Base-by-base conservation (phyloP, 1,140 invertebrate genomes). In the Caenorhabditis briggsae region DNA sequence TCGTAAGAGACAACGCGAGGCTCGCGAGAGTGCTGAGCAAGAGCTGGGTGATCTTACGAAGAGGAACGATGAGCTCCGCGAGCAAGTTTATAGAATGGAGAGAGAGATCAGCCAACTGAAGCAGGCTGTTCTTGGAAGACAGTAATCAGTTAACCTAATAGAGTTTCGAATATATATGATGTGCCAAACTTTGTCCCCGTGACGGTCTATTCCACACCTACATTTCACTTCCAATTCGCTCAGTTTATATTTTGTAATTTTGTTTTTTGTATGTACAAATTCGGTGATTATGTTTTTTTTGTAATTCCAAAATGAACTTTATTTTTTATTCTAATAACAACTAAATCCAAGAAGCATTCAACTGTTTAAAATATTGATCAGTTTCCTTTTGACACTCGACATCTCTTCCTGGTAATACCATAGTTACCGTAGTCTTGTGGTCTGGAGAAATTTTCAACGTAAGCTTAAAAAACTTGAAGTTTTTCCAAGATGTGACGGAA, bases 1-100 rank as follows among this genome's bases (percentile, higher is more conserved):
- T 25, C 84, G 84, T 23, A 86, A 86, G 50, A 53, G 84, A 70
- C 84, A 86, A 86, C 61, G 84, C 7, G 84, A 86, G 25, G 61
- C 65, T 53, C 65, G 78, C 33, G 48, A 86, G 25, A 56, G 48
- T 41, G 84, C 65, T 8, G 78, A 78, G 50, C 48, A 56, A 18
- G 84, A 86, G 16, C 43, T 86, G 25, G 84, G 65, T 9, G 84
- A 86, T 16, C 50, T 86, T 18, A 86, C 70, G 5, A 56, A 64
- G 43, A 78, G 78, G 41, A 86, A 86, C 84, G 58, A 78, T 61
- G 84, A 78, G 25, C 65, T 86, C 18, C 50, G 82, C 9, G 48
- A 85, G 46, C 58, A 83, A 85, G 86, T 85, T 14, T 55, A 23
- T 12, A 50, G 48, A 41, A 55, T 87, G 86, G 78, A 85, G 18